Percentiles rank a stretch among this genome's conserved stretches.
Evolutionary conservation across 2,888 invertebrate genomes (phyloP).

Genomic region (Euzetes globulus): DNA sequence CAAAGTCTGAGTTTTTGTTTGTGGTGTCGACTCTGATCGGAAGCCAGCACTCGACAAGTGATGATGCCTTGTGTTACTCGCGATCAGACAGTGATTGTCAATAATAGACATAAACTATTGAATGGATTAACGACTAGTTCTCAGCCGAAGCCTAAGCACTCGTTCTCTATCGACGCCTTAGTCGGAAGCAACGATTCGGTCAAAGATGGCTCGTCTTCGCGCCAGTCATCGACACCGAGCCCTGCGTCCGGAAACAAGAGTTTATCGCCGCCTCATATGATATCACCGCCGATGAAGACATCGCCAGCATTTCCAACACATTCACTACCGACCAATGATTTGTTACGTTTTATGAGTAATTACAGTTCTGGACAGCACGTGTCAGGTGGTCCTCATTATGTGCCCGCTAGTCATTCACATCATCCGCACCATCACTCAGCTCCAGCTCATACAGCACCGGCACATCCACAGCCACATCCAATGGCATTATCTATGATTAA

Average conservation of each 20-base stretch:
- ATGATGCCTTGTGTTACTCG: constrained; percentile 19
- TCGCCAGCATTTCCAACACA: not conserved
- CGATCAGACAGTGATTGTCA: constrained; percentile 19
- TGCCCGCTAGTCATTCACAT: not conserved
- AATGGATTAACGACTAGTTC: not conserved
- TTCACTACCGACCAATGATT: not conserved
- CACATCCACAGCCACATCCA: not conserved
- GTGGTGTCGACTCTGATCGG: not conserved
- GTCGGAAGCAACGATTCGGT: not conserved
- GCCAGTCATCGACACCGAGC: constrained; percentile 1
- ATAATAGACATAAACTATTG: constrained; percentile 4
- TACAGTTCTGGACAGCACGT: not conserved
- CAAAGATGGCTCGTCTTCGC: not conserved
- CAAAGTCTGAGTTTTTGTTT: not conserved
- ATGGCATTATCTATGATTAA: constrained; percentile 12
- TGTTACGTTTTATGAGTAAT: not conserved
- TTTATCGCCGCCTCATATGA: not conserved
- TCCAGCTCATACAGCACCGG: not conserved
- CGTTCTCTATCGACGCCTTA: not conserved
- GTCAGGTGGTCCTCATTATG: not conserved
- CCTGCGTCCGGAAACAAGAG: not conserved
- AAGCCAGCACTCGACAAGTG: not conserved
- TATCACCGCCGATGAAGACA: not conserved
- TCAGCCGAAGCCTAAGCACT: not conserved
- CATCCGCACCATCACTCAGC: not conserved